Conservation (phyloP, 2,888 invertebrate species). For the Aphidoletes aphidimyza region DNA sequence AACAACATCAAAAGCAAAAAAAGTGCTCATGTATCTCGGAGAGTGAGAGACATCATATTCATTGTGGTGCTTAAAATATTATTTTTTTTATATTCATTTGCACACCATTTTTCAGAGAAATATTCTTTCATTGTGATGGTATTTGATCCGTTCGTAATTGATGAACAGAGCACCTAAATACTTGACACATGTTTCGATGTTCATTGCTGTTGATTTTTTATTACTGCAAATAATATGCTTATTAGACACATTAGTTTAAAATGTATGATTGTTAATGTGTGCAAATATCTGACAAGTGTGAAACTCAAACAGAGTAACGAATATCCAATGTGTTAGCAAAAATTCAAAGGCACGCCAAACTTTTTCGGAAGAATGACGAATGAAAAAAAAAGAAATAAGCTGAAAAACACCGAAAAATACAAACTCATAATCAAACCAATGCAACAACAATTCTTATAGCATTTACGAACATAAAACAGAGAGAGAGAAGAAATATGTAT, state of each 20-base stretch:
- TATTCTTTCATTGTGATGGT: constrained; percentile 33
- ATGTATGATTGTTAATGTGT: not conserved
- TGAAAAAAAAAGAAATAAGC: not conserved
- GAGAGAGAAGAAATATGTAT: not conserved
- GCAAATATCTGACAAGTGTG: not conserved
- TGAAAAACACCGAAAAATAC: not conserved
- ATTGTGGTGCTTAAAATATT: not conserved
- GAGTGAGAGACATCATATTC: not conserved
- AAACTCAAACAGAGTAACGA: not conserved
- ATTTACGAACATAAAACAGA: constrained; percentile 29
- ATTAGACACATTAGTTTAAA: constrained; percentile 34
- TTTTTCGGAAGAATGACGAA: not conserved
- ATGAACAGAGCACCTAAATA: constrained; percentile 10
- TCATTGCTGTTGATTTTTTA: not conserved
- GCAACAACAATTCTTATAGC: constrained; percentile 13
- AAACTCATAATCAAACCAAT: not conserved
- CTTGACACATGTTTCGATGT: not conserved
- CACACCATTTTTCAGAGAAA: constrained; percentile 39
- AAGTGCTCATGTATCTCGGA: not conserved
- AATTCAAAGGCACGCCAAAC: constrained; percentile 11
- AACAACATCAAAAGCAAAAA: constrained; percentile 10
- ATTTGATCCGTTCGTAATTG: constrained; percentile 19
- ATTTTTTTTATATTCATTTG: constrained; percentile 18
- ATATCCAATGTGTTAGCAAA: not conserved
- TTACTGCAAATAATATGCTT: constrained; percentile 31